Percentiles rank a stretch among this genome's conserved stretches.
These are phyloP conservation scores for Pygoscelis antarcticus DNA, from an alignment of 2,113 vertebrate species.

Conservation along the genomic window DNA sequence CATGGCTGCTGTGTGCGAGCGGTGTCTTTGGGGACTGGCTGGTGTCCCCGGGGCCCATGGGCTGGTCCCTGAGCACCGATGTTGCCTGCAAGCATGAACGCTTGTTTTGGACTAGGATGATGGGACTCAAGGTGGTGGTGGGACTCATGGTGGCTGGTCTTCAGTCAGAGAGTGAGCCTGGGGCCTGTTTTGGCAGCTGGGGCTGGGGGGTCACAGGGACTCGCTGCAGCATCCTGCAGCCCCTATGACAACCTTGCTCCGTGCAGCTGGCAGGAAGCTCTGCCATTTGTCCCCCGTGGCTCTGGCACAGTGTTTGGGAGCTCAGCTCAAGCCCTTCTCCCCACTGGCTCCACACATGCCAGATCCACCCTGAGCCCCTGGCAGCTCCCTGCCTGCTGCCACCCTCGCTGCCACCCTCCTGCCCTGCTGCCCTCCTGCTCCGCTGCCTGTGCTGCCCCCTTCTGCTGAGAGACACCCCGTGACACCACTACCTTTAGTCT, in stretches of 20 bases:
- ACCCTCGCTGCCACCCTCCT: background rate
- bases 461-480: rapidly evolving
- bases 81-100: too few species aligned
- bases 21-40: rapidly evolving
- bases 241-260: background rate
- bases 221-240: background rate
- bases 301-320: background rate
- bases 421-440: too few species aligned
- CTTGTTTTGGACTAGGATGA: background rate
- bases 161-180: rapidly evolving
- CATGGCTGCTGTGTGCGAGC: rapidly evolving
- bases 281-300: rapidly evolving
- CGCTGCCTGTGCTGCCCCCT: background rate
- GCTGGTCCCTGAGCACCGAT: rapidly evolving
- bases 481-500: background rate
- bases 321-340: background rate
- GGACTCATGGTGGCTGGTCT: too few species aligned
- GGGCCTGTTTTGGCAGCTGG: background rate
- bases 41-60: rapidly evolving
- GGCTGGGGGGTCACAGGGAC: background rate
- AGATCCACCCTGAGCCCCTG: rapidly evolving
- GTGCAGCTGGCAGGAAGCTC: rapidly evolving
- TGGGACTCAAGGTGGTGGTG: background rate
- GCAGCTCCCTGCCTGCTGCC: background rate
- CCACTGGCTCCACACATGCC: rapidly evolving